Evolutionary conservation across 2,797 vertebrate genomes (phyloP).

Genomic region (Falco novaeseelandiae): DNA sequence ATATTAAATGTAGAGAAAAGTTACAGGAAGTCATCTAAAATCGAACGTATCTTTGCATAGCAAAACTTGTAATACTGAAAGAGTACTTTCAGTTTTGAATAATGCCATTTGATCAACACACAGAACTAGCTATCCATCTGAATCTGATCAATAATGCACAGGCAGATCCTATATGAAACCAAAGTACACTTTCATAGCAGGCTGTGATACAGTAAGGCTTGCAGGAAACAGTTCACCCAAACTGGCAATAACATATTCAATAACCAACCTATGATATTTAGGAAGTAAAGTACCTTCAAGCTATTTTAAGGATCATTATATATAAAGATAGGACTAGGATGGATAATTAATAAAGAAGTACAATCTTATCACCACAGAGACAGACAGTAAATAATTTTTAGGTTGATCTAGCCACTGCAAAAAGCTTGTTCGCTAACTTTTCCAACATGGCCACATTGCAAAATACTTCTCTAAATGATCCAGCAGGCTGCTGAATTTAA

Average conservation of each 20-base stretch:
- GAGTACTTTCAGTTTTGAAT: background rate
- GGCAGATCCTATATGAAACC: background rate
- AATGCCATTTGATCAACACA: background rate
- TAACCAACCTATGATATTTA: background rate
- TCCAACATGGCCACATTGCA: background rate
- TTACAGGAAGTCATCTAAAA: background rate
- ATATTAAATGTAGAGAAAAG: background rate
- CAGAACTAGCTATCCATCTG: background rate
- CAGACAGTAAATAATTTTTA: background rate
- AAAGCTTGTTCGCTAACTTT: conserved; percentile 3
- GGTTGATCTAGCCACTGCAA: background rate
- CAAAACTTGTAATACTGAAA: background rate
- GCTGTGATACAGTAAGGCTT: background rate
- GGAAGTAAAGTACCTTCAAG: background rate
- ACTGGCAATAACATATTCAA: background rate
- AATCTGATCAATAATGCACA: background rate
- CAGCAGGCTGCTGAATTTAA: background rate
- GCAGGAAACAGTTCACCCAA: background rate
- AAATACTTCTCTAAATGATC: conserved; percentile 18
- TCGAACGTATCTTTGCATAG: background rate
- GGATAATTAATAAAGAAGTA: background rate
- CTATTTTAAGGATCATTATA: background rate
- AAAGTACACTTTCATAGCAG: background rate
- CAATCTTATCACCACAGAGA: background rate
- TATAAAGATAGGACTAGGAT: background rate